Base-by-base conservation (phyloP, 2,888 invertebrate genomes). In the Electrophaes corylata region DNA sequence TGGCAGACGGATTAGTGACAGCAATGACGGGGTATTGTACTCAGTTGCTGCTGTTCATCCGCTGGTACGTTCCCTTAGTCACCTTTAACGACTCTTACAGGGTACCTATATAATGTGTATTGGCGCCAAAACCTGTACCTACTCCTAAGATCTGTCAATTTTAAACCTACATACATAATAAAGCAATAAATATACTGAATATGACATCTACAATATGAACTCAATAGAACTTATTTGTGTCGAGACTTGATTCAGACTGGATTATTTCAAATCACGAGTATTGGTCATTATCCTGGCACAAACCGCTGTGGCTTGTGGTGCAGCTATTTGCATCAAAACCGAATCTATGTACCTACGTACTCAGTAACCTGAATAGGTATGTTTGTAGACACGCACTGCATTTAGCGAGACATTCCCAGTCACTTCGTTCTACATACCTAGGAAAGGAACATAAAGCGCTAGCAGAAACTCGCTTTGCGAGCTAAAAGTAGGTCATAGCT, bases 401-500 rank as follows among this genome's bases (percentile, higher is more conserved):
- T 47, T 55, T 54, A 53, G 44, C 23, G 18, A 50, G 16, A 51
- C 47, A 41, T 55, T 51, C 49, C 40, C 37, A 48, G 56, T 49
- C 43, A 48, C 45, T 49, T 49, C 50, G 57, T 49, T 45, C 57
- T 51, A 54, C 41, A 52, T 53, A 60, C 46, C 45, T 53, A 61
- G 26, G 41, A 23, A n/a, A n/a, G n/a, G 43, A 51, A 51, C 10
- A 46, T 50, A 53, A 57, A 64, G 59, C 60, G 49, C 57, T 55
- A 53, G 54, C 57, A 23, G 50, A 54, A 75, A 59, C 65, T 62
- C 64, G 59, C 68, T 70, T 76, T 79, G 80, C 79, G 77, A 78
- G 60, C 70, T 55, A 67, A 80, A 89, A 78, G 69, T 88, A 79
- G 89, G 88, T 87, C 89, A 84, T 64, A 73, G 67, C 77, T 79